Conservation (phyloP, 2,888 invertebrate genomes). For the Dexiosoma caninum region DNA sequence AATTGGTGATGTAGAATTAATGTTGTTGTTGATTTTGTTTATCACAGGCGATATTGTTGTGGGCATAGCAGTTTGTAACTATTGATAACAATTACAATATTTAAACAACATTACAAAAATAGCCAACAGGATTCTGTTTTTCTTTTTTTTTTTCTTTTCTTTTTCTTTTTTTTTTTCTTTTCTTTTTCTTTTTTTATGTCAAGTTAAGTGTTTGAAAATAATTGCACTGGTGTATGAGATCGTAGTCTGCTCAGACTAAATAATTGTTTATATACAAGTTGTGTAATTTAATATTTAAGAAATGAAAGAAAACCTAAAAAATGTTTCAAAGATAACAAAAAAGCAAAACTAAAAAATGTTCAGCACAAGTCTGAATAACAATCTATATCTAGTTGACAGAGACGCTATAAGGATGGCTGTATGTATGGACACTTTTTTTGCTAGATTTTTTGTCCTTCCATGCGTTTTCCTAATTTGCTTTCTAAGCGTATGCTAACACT, state of each 20-base stretch:
- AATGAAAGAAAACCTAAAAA: conserved; percentile 3
- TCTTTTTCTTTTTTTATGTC: not conserved
- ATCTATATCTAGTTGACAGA: not conserved
- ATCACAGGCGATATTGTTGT: conserved; percentile 77
- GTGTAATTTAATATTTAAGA: not conserved
- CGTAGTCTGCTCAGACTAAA: conserved; percentile 26
- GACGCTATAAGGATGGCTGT: too few species aligned
- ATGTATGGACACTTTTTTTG: too few species aligned
- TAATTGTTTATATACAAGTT: not conserved
- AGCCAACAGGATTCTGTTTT: conserved; percentile 10
- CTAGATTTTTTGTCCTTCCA: too few species aligned
- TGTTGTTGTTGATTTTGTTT: conserved; percentile 70
- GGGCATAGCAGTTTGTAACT: conserved; percentile 73
- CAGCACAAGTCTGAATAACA: not conserved
- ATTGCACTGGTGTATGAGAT: conserved; percentile 31
- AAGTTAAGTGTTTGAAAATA: conserved; percentile 1
- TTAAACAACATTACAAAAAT: conserved; percentile 51
- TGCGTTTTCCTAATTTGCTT: not conserved
- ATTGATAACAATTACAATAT: conserved; percentile 60
- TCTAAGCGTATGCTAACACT: conserved; percentile 32
- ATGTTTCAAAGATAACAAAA: conserved; percentile 24
- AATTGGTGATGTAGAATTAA: conserved; percentile 57
- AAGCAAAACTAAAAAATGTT: not conserved
- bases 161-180: conserved; percentile 1
- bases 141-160: not conserved